A percentile compares a stretch with the other conserved stretches of the same genome.
Conservation (phyloP, 2,797 vertebrate species). For the Micromesistius poutassou region DNA sequence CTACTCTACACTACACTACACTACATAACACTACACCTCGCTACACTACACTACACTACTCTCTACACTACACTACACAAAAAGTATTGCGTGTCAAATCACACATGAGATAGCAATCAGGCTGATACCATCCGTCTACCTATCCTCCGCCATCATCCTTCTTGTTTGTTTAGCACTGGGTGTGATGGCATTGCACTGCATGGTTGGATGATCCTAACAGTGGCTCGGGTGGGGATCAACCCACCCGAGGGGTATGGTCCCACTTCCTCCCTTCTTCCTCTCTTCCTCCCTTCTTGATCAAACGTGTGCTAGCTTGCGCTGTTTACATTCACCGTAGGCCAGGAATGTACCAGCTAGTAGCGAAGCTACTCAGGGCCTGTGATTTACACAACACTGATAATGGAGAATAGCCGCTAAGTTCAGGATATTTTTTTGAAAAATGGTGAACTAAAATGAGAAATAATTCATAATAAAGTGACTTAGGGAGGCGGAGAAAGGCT, state of each 20-base stretch:
- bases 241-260: background rate
- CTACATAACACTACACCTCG: too few species aligned
- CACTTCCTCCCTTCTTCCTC: too few species aligned
- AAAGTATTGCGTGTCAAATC: background rate
- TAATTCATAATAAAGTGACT: background rate
- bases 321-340: background rate
- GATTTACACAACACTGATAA: background rate
- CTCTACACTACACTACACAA: background rate
- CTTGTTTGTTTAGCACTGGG: background rate
- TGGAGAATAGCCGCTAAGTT: background rate
- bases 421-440: background rate
- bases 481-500: background rate
- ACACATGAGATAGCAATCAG: background rate
- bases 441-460: background rate
- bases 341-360: constrained; percentile 16
- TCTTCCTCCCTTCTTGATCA: background rate
- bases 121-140: background rate
- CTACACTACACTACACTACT: too few species aligned
- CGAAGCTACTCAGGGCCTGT: background rate
- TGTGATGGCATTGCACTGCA: background rate
- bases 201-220: background rate
- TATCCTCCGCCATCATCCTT: background rate
- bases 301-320: constrained; percentile 25
- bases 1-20: background rate
- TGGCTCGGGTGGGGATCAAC: background rate